phyloP scores from a whole-genome alignment of 2,113 vertebrate species.

The Brachypodius melanocephalos region DNA sequence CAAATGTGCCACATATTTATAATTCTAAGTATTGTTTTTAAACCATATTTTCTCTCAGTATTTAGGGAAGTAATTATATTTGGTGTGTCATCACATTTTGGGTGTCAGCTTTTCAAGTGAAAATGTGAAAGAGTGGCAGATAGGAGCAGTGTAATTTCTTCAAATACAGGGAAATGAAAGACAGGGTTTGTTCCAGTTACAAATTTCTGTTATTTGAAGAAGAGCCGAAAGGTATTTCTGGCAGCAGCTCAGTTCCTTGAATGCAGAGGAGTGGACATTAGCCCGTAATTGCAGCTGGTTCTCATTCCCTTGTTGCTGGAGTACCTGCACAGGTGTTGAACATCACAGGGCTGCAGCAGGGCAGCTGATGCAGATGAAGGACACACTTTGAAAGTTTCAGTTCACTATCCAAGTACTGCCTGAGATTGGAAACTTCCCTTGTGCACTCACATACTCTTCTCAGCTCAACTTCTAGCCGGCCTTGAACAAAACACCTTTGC shows the following conservation, averaged over 20 bases:
- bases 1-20: not conserved
- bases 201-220: not conserved
- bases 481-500: not conserved
- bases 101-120: not conserved
- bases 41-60: not conserved
- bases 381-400: not conserved
- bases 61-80: not conserved
- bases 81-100: not conserved
- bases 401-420: not conserved
- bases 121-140: not conserved
- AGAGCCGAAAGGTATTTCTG: not conserved
- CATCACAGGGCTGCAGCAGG: accelerated
- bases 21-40: not conserved
- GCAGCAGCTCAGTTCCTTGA: not conserved
- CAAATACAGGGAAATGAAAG: not conserved
- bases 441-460: not conserved
- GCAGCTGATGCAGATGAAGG: not conserved
- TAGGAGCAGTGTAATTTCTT: not conserved
- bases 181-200: not conserved
- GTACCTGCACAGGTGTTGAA: not conserved
- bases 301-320: not conserved
- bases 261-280: not conserved
- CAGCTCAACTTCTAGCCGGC: not conserved
- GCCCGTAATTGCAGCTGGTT: not conserved
- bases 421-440: not conserved